These are phyloP conservation scores for Syritta pipiens DNA, from an alignment of 2,888 invertebrate species.

Conservation along the genomic window DNA sequence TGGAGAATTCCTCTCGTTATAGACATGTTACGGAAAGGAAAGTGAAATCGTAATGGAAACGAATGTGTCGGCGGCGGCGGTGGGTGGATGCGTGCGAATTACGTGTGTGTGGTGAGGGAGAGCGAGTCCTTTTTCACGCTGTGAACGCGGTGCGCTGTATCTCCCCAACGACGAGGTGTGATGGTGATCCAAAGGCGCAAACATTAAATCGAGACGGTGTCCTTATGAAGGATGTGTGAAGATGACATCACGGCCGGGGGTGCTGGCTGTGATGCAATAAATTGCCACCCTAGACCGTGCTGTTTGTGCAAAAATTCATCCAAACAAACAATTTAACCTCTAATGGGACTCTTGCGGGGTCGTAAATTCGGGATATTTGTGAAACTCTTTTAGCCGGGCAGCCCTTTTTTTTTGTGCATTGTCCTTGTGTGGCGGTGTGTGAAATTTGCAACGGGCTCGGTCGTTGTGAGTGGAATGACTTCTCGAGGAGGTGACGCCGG, in stretches of 20 bases:
- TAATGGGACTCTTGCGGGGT: slow-evolving; percentile 72
- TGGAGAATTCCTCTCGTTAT: slow-evolving; percentile 35
- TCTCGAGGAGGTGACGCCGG: slow-evolving; percentile 4
- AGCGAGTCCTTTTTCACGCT: too few relatives aligned
- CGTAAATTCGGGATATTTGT: slow-evolving; percentile 73
- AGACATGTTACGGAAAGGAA: slow-evolving; percentile 53
- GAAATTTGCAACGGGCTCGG: slow-evolving; percentile 61
- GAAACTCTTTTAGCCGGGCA: slow-evolving; percentile 43
- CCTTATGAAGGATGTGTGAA: slow-evolving; percentile 32
- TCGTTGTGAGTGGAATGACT: slow-evolving; percentile 26
- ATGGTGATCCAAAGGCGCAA: slow-evolving; percentile 41
- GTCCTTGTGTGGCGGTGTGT: slow-evolving; percentile 55
- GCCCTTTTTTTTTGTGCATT: slow-evolving; percentile 61
- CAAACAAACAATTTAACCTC: slow-evolving; percentile 71
- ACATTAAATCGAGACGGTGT: slow-evolving; percentile 36
- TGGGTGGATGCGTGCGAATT: slow-evolving; percentile 4
- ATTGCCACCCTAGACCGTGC: too few relatives aligned
- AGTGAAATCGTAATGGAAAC: slow-evolving; percentile 54
- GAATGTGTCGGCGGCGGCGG: neutral
- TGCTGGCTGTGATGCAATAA: slow-evolving; percentile 48
- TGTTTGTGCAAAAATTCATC: slow-evolving; percentile 61
- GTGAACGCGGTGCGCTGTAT: too few relatives aligned
- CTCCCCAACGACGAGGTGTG: too few relatives aligned
- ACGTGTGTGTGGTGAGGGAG: neutral
- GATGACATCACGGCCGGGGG: slow-evolving; percentile 33